Evolutionary conservation across 2,113 vertebrate species (phyloP), one percentile per base, ranked within the genome.

Genomic region (Seriola rivoliana): DNA sequence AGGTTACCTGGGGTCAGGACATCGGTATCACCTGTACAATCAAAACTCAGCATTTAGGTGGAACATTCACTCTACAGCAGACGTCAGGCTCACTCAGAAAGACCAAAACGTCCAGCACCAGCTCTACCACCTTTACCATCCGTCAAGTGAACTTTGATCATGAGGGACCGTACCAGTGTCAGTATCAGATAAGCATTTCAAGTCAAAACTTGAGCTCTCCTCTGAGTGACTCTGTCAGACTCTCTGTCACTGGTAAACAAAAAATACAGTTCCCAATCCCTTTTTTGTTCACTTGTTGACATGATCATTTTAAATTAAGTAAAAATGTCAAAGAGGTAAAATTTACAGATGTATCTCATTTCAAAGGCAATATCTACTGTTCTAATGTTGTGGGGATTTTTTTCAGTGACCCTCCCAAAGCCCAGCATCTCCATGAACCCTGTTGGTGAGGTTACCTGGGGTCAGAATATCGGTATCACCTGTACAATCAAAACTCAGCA

Each of bases 121-220:
- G 50, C 13, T 58, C 65, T 8, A 23, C 60, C 2, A 57, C 78
- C 8, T 88, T 85, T 71, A 67, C 0, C 1, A 48, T 84, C 0
- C 3, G 2, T 1, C 1, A 40, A 19, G 84, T 83, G 5, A 17
- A 29, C 54, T 48, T 78, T 34, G n/a, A 32, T 8, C 6, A 65
- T 0, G 78, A 72, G 8, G 77, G 85, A 58, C 38, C 0, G 0
- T 86, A 86, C 73, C 29, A 14, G 44, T 88, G 86, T 68, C n/a
- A 19, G 59, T 79, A 75, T 42, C 1, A 55, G 54, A 71, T 0
- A n/a, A 54, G 0, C 6, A 2, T n/a, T n/a, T 54, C 52, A 21
- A 50, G 17, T 19, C 17, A 6, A 19, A 3, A 7, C 25, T 21
- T 70, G 9, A 34, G 1, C 19, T 69, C 66, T 10, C 11, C 25